These are phyloP conservation scores for Odontocolon sp. DNA, from an alignment of 2,888 invertebrate genomes.

Conservation along the genomic window DNA sequence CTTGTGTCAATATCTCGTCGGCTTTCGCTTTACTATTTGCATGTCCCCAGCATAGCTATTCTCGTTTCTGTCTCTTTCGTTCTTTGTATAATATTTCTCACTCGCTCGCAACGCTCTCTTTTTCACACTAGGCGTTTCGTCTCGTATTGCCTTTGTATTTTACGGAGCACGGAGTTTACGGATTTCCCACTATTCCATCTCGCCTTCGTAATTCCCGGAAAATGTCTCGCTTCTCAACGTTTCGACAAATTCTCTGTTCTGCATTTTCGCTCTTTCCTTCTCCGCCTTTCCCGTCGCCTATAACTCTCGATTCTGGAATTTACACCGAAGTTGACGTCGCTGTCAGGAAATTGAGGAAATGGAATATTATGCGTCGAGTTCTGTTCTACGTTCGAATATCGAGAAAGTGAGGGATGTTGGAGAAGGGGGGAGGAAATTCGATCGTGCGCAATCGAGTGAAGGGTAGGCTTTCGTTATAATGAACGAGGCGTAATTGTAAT, in stretches of 20 bases:
- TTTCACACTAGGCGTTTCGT: constrained; percentile 7
- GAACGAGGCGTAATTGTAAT: constrained; percentile 29
- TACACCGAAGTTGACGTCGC: constrained; percentile 45
- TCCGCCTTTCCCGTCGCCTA: constrained; percentile 15
- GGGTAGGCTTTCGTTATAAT: constrained; percentile 22
- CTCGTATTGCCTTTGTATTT: constrained; percentile 53
- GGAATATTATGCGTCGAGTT: constrained; percentile 52
- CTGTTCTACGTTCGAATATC: constrained; percentile 23
- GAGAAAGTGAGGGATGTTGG: no score
- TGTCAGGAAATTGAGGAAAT: constrained; percentile 55
- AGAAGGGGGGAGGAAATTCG: constrained; percentile 33
- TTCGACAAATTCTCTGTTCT: constrained; percentile 46
- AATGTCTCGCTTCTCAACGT: constrained; percentile 45
- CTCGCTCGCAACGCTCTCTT: constrained; percentile 1
- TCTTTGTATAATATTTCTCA: constrained; percentile 44
- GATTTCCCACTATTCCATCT: constrained; percentile 59
- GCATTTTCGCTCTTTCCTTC: constrained; percentile 34
- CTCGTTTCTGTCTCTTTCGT: constrained; percentile 58
- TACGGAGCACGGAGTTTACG: constrained; percentile 44
- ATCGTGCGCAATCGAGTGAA: not conserved
- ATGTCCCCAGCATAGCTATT: constrained; percentile 65
- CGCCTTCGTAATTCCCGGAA: constrained; percentile 55
- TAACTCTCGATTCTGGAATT: constrained; percentile 33
- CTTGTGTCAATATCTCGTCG: constrained; percentile 78
- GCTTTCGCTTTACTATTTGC: constrained; percentile 72